Base-by-base conservation (phyloP, 2,888 invertebrate species). In the Campoplex capitator region DNA sequence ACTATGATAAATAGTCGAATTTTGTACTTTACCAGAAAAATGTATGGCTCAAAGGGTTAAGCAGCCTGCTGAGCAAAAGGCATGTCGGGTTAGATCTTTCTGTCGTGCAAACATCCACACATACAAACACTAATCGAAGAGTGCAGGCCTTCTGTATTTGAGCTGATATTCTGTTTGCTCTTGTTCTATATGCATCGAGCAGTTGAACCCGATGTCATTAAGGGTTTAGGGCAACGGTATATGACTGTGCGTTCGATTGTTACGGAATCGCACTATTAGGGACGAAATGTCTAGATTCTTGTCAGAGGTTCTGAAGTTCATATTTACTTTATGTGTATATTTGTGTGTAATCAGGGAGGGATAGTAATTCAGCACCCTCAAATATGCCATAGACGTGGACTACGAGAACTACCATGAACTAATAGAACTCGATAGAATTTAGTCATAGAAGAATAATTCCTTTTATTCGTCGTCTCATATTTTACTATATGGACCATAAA, bases 61-160 rank as follows among this genome's bases (percentile, higher is more conserved):
- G 62, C 79, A 45, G 56, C 38, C 28, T 42, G 18, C 7, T 58
- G 70, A 45, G 16, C 56, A 35, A 54, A 23, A 32, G 65, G 18
- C 9, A 73, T 56, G 51, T 76, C 23, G 65, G 71, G 18, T 54
- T 81, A 35, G 35, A 51, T 79, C 35, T 35, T 32, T 48, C 58
- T n/a, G 28, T 67, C 56, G 56, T 42, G 18, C 42, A 62, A 23
- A 32, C 62, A 48, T 11, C 32, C 16, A 74, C 35, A 51, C 9
- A 67, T 45, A 7, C n/a, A 48, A 32, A 51, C 13, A 23, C 45
- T n/a, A 42, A 58, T 78, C 68, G 70, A 32, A 42, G 70, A 45
- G 79, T 45, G 23, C 79, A 58, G 70, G 70, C 48, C 56, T 75
- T 23, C 84, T 80, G 75, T 67, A 81, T 76, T 81, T 54, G 56